Evolutionary conservation across 2,113 vertebrate genomes (phyloP).

Genomic region (Brachypteracias leptosomus): DNA sequence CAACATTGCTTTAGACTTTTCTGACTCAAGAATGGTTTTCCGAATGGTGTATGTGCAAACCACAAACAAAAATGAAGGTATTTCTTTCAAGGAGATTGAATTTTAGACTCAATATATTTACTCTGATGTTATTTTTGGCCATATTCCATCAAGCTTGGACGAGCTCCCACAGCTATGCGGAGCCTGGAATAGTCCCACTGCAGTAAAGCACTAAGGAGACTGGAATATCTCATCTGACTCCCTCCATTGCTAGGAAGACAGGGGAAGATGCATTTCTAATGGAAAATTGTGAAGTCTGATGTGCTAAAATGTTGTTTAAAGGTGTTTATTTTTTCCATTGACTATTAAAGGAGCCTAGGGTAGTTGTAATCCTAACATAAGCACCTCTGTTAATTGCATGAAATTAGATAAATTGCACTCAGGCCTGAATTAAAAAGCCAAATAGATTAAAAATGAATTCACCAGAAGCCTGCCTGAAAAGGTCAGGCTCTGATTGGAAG

Average conservation of each 20-base stretch:
- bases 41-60: background rate
- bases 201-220: background rate
- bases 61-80: background rate
- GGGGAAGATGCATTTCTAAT: background rate
- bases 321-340: background rate
- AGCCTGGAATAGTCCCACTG: background rate
- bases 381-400: background rate
- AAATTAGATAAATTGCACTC: constrained; percentile 17
- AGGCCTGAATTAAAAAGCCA: background rate
- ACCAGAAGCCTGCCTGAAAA: background rate
- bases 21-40: background rate
- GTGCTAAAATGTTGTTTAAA: background rate
- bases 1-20: background rate
- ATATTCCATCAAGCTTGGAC: background rate
- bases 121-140: background rate
- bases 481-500: constrained; percentile 4
- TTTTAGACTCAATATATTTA: background rate
- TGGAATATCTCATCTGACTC: background rate
- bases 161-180: background rate
- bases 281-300: background rate
- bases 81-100: background rate
- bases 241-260: background rate
- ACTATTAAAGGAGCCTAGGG: background rate
- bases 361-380: background rate
- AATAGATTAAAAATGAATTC: constrained; percentile 28